Conservation (phyloP, 2,888 invertebrate genomes). For the Drosophila borealis region DNA sequence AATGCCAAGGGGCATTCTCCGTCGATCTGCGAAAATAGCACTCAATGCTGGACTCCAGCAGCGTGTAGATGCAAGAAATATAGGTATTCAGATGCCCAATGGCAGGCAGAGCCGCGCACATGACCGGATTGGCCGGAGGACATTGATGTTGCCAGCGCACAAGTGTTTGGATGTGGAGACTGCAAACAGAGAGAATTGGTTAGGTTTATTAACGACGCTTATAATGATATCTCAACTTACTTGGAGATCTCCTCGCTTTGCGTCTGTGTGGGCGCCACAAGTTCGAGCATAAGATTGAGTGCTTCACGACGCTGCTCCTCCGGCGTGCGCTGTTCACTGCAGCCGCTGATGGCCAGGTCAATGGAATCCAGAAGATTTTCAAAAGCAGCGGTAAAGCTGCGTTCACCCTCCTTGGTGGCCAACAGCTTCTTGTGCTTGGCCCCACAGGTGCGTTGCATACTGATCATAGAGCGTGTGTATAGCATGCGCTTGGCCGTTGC, state of each 20-base stretch:
- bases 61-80: constrained; percentile 74
- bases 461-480: constrained; percentile 82
- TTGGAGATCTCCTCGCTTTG: constrained; percentile 83
- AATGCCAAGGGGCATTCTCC: constrained; percentile 71
- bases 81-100: constrained; percentile 83
- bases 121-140: constrained; percentile 75
- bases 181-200: constrained; percentile 28
- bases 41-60: constrained; percentile 82
- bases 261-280: constrained; percentile 82
- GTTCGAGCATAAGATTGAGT: constrained; percentile 82
- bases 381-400: constrained; percentile 75
- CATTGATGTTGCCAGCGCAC: constrained; percentile 81
- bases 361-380: constrained; percentile 76
- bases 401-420: constrained; percentile 80
- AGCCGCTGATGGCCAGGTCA: constrained; percentile 69
- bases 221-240: constrained; percentile 54
- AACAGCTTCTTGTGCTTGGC: constrained; percentile 82
- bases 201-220: no score
- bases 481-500: constrained; percentile 83
- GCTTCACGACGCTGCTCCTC: constrained; percentile 81
- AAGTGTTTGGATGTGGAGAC: constrained; percentile 82
- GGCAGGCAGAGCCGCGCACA: constrained; percentile 79
- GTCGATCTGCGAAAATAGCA: constrained; percentile 81
- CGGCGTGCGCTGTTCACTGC: constrained; percentile 62
- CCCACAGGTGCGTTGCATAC: constrained; percentile 80